Evolutionary conservation across 2,113 vertebrate species (phyloP).

Genomic region (Mustela nigripes): DNA sequence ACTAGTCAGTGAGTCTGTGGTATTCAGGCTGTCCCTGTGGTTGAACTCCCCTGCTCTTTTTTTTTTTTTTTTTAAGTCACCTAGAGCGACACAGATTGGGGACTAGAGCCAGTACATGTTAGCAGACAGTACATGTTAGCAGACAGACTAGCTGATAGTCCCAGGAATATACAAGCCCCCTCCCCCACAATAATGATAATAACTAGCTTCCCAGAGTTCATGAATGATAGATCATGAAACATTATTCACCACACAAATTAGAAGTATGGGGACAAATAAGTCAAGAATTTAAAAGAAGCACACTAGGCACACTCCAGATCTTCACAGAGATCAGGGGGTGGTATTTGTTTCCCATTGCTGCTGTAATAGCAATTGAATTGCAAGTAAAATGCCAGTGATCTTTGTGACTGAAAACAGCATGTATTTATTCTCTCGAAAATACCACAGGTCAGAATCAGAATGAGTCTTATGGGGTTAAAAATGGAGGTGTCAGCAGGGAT

Average conservation of each 20-base stretch:
- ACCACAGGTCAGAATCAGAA: not conserved
- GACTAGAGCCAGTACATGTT: not conserved
- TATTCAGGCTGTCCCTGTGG: not conserved
- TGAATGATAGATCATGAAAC: not conserved
- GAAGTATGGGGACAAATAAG: not conserved
- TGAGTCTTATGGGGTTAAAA: not conserved
- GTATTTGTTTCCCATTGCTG: not conserved
- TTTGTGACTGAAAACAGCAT: not conserved
- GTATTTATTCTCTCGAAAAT: not conserved
- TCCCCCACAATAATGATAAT: not conserved
- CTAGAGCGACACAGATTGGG: not conserved
- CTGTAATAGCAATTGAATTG: not conserved
- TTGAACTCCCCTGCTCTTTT: not conserved
- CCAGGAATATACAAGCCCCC: not conserved
- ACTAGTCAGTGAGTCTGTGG: not conserved
- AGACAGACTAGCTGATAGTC: not conserved
- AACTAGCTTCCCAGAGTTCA: not conserved
- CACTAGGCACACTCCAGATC: not conserved
- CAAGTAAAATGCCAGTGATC: not conserved
- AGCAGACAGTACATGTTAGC: not conserved
- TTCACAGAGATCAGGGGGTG: not conserved
- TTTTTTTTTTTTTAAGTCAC: not conserved
- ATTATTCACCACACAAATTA: not conserved
- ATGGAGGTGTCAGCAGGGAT: not conserved
- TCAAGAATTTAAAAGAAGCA: not conserved